phyloP scores from a whole-genome alignment of 35 echinoderm and acorn worm genomes.

The Lytechinus pictus region DNA sequence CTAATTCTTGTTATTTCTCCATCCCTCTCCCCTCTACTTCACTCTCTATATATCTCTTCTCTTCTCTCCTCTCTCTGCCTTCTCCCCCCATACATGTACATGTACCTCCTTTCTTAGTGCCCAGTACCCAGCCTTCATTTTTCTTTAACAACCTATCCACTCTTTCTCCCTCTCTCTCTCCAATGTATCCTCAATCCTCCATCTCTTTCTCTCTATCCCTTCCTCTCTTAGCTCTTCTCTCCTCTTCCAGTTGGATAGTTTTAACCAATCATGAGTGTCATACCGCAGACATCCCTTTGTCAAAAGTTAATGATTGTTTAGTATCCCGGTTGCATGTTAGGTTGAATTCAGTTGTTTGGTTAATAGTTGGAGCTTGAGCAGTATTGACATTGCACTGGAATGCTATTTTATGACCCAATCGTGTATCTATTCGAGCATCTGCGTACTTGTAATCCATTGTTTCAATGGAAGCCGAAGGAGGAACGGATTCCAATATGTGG shows the following conservation, averaged over 20 bases:
- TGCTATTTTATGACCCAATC: neutral
- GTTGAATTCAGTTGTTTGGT: neutral
- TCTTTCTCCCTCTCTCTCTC: neutral
- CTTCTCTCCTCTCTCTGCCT: too few relatives aligned
- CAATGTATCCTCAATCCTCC: neutral
- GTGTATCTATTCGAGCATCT: neutral
- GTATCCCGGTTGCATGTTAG: neutral
- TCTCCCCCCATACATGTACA: too few relatives aligned
- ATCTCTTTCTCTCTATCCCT: neutral
- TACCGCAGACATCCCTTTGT: neutral
- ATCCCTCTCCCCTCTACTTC: neutral
- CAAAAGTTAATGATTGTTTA: slow-evolving; percentile 15
- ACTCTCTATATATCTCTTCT: neutral
- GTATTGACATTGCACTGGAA: neutral
- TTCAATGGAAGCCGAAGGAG: neutral
- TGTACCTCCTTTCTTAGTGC: too few relatives aligned
- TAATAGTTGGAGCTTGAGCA: neutral
- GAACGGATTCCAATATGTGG: neutral
- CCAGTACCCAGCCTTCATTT: too few relatives aligned
- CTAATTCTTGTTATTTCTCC: too few relatives aligned
- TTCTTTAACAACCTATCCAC: too few relatives aligned
- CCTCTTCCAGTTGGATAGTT: neutral
- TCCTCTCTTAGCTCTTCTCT: neutral
- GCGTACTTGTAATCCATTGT: neutral
- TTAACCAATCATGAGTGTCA: neutral